Evolutionary conservation across 2,888 invertebrate genomes (phyloP).

Genomic region (Cantharis nigra): DNA sequence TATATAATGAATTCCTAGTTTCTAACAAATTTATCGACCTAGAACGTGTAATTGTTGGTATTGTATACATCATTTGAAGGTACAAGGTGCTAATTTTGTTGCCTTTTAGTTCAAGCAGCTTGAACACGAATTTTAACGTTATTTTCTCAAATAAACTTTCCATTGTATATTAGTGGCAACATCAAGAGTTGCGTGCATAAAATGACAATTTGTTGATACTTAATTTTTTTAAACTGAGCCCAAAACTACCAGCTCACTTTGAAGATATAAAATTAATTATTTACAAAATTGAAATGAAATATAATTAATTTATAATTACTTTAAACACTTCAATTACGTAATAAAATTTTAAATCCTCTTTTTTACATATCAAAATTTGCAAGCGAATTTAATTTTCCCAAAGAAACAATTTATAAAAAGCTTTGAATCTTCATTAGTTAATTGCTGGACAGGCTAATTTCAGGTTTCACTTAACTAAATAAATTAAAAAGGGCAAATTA

Average conservation of each 20-base stretch:
- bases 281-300: background rate
- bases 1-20: slow-evolving; percentile 20
- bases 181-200: background rate
- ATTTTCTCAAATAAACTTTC: background rate
- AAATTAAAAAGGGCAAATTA: background rate
- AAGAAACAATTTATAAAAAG: background rate
- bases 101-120: slow-evolving; percentile 20
- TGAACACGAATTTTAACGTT: slow-evolving; percentile 13
- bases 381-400: background rate
- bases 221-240: background rate
- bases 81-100: slow-evolving; percentile 22
- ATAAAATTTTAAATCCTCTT: background rate
- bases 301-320: background rate
- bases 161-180: slow-evolving; percentile 1
- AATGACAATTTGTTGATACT: background rate
- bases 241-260: background rate
- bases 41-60: slow-evolving; percentile 21
- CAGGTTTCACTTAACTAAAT: background rate
- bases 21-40: slow-evolving; percentile 22
- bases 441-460: background rate
- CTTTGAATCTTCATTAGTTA: background rate
- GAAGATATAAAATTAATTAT: background rate
- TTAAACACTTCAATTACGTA: background rate
- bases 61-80: slow-evolving; percentile 16
- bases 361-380: background rate